A percentile compares a stretch with the other conserved stretches of the same genome.
These are phyloP conservation scores for Drosophila sp. DNA, from an alignment of 1,140 invertebrate genomes.

Conservation along the genomic window DNA sequence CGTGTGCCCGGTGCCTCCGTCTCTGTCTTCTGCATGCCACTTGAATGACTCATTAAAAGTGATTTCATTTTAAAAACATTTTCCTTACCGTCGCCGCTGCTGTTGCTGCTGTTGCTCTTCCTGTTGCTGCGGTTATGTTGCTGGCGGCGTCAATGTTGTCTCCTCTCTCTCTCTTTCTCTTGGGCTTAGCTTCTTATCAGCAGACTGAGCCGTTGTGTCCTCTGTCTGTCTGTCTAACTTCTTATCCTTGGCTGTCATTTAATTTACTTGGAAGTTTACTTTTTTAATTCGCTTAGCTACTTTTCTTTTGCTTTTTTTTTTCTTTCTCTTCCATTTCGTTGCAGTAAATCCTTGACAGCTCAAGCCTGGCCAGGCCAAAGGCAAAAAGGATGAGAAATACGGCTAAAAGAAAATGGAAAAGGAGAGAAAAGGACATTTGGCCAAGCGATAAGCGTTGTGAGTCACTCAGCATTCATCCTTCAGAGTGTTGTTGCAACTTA, in stretches of 20 bases:
- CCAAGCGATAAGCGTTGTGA: conserved; percentile 61
- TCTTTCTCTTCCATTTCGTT: conserved; percentile 37
- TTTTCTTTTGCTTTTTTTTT: conserved; percentile 60
- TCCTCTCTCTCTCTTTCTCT: conserved; percentile 12
- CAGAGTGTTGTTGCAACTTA: conserved; percentile 43
- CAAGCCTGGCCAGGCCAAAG: not conserved
- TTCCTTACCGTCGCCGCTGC: conserved; percentile 65
- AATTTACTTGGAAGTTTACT: conserved; percentile 78
- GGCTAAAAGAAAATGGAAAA: conserved; percentile 8
- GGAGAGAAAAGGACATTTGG: conserved; percentile 61
- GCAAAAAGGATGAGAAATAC: not conserved
- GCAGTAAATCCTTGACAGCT: conserved; percentile 70
- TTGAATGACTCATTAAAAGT: conserved; percentile 81
- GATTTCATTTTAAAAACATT: conserved; percentile 81
- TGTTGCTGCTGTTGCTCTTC: conserved; percentile 2
- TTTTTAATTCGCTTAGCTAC: conserved; percentile 81
- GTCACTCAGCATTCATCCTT: conserved; percentile 41
- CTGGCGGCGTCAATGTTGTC: conserved; percentile 47
- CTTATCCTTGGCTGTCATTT: conserved; percentile 53
- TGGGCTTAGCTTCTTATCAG: conserved; percentile 74
- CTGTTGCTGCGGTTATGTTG: conserved; percentile 34
- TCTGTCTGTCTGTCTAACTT: not conserved
- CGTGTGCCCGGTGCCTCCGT: conserved; percentile 14
- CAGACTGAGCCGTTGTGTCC: conserved; percentile 47
- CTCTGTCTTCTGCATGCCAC: conserved; percentile 63